Conservation (phyloP, 2,888 invertebrate species). For the Melangyna quadrimaculata region DNA sequence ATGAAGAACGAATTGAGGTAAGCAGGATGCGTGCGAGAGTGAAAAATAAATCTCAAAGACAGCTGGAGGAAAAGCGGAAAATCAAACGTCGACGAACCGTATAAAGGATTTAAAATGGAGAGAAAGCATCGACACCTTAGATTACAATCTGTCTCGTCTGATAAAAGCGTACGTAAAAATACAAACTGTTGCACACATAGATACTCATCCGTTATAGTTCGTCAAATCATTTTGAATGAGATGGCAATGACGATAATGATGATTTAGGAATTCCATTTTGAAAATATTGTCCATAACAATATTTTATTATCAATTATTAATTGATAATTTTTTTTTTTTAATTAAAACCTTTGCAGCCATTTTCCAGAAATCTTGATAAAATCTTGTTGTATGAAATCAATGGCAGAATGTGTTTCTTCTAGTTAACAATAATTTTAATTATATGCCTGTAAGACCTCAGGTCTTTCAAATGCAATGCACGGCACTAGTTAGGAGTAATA, state of each 20-base stretch:
- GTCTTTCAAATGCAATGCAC: no score
- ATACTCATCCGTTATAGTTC: constrained; percentile 16
- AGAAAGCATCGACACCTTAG: constrained; percentile 72
- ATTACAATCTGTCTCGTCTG: constrained; percentile 73
- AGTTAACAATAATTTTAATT: no score
- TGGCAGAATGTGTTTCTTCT: no score
- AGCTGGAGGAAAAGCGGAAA: constrained; percentile 61
- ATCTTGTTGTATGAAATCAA: no score
- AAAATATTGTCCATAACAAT: neutral
- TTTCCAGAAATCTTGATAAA: no score
- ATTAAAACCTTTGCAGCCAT: no score
- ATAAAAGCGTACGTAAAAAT: constrained; percentile 59
- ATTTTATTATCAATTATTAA: neutral
- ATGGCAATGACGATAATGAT: constrained; percentile 11
- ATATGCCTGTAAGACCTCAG: no score
- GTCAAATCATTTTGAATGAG: constrained; percentile 1
- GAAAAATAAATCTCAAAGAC: constrained; percentile 59
- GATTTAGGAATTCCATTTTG: neutral
- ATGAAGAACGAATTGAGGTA: neutral
- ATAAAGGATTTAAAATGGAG: constrained; percentile 67
- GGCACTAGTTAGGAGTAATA: no score
- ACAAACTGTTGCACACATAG: constrained; percentile 58
- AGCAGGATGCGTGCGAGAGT: constrained; percentile 46
- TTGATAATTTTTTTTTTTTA: neutral
- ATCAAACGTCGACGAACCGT: constrained; percentile 72